Evolutionary conservation across 2,113 vertebrate genomes (phyloP).

Genomic region (Colinus virginianus): DNA sequence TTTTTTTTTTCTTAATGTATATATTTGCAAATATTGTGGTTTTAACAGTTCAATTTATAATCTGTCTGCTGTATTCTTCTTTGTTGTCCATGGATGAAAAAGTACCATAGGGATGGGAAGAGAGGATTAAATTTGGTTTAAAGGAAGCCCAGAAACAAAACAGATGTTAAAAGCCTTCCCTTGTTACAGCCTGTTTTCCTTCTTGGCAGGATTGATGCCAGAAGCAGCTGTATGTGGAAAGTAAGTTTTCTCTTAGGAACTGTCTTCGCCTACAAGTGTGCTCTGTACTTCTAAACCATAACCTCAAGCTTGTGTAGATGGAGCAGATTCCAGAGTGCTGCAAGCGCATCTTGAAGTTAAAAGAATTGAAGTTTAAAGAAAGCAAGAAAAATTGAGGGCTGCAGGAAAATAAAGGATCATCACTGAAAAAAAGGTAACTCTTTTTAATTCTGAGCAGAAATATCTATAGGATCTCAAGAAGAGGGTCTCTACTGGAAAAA

Average conservation of each 20-base stretch:
- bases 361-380: background rate
- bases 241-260: background rate
- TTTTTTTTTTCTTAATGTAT: background rate
- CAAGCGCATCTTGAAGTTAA: background rate
- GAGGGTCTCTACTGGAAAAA: background rate
- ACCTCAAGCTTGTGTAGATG: background rate
- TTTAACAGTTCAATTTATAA: background rate
- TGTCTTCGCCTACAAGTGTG: background rate
- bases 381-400: background rate
- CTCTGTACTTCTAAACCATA: background rate
- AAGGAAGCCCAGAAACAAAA: background rate
- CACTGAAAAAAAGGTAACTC: background rate
- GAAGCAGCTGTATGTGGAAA: background rate
- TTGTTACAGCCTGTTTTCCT: background rate
- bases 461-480: background rate
- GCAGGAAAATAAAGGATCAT: background rate
- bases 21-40: fast-evolving
- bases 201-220: background rate
- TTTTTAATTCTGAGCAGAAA: background rate
- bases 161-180: background rate
- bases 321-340: background rate
- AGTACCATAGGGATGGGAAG: background rate
- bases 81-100: background rate
- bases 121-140: background rate
- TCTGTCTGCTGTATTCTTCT: background rate